Evolutionary conservation across 2,113 vertebrate species (phyloP).

Genomic region (Lynx canadensis): DNA sequence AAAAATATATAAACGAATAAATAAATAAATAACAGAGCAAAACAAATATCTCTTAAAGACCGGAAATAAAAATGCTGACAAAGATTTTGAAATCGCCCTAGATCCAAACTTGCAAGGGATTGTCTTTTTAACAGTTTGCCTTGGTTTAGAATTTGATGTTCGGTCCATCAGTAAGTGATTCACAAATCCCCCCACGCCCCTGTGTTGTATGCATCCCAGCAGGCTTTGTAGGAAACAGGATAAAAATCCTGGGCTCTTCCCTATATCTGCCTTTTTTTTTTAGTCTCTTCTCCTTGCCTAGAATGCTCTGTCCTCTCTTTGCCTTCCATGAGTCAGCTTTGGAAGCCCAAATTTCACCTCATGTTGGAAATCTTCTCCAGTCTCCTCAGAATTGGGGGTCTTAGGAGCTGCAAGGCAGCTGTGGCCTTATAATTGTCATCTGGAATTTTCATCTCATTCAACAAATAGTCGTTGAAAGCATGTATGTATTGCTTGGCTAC

Average conservation of each 20-base stretch:
- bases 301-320: background rate
- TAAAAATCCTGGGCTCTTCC: background rate
- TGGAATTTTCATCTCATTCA: background rate
- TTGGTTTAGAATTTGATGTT: slow-evolving; percentile 9
- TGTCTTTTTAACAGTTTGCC: background rate
- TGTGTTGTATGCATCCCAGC: background rate
- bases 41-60: background rate
- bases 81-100: background rate
- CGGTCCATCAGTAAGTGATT: background rate
- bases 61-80: background rate
- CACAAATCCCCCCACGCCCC: background rate
- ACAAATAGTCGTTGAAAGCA: background rate
- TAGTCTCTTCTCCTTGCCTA: background rate
- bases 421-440: background rate
- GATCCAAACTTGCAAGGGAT: background rate
- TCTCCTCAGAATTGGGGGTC: background rate
- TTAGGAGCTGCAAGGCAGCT: background rate
- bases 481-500: background rate
- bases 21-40: background rate
- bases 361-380: background rate
- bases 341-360: background rate
- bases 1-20: background rate
- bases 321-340: background rate
- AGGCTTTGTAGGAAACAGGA: background rate
- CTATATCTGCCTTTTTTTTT: background rate